Evolutionary conservation across 2,888 invertebrate species (phyloP), one percentile per base, ranked within the genome.

Genomic region (Amphipyra berbera): DNA sequence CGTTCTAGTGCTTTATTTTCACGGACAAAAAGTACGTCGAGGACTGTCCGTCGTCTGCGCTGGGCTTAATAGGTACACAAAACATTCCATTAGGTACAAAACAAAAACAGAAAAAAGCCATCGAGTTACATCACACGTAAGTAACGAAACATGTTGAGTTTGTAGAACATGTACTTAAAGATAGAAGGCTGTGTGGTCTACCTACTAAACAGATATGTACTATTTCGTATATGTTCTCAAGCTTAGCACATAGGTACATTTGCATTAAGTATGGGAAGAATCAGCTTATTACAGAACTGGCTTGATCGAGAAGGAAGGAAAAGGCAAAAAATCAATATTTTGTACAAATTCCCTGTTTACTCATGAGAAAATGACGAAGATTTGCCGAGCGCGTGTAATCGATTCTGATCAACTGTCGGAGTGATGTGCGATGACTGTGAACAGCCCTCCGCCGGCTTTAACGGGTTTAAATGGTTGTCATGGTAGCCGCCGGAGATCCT

Each of bases 381-480:
- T 67, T 53, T 59, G 53, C 41, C 56, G 44, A 44, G 60, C 53
- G 59, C 45, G 46, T 42, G 55, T 69, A 75, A 79, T 79, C 73
- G 77, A 79, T 73, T 75, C 56, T 69, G 68, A 79, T 79, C 61
- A 65, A 65, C 63, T 71, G 78, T 79, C 77, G 59, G 69, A 58
- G 52, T 54, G 64, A 79, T 79, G 70, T 71, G 63, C 76, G 64
- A 13, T 66, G 64, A 41, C 52, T 73, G 67, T 49, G 64, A 66
- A 68, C 63, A 49, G 46, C 64, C 60, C 57, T 57, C 35, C 44
- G 61, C 58, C 45, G 53, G 61, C 44, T 57, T 63, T 68, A 70
- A 73, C 65, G 70, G 76, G 57, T 63, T 71, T 71, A 68, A 72
- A 76, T 63, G 78, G 79, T 76, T 73, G 79, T 71, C 79, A 79